A percentile compares a stretch with the other conserved stretches of the same genome.
Conservation (phyloP, 2,797 vertebrate species). For the Tarsius wallacei region DNA sequence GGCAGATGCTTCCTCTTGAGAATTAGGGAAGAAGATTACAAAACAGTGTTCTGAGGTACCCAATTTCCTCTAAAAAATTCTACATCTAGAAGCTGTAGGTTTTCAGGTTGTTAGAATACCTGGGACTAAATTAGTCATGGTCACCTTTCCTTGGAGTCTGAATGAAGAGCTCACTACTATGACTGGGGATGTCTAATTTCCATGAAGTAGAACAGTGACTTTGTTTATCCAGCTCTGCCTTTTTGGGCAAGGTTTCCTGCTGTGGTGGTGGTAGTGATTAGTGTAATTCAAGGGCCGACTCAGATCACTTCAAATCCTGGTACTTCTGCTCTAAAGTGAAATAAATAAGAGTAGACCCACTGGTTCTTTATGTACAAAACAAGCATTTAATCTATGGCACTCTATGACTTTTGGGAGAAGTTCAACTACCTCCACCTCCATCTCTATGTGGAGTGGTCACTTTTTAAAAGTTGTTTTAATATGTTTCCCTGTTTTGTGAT, state of each 20-base stretch:
- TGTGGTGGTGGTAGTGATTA: rapidly evolving
- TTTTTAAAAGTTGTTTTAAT: not conserved
- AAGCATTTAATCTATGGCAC: not conserved
- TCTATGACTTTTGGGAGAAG: not conserved
- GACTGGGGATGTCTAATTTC: not conserved
- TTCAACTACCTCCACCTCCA: not conserved
- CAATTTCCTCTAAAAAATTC: not conserved
- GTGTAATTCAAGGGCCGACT: not conserved
- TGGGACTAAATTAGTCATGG: not conserved
- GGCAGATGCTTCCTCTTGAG: not conserved
- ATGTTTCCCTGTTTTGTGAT: not conserved
- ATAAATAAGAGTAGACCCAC: not conserved
- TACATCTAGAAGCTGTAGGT: not conserved
- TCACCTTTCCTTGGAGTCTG: not conserved
- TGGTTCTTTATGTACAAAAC: not conserved
- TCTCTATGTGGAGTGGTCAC: not conserved
- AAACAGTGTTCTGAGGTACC: not conserved
- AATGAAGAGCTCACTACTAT: not conserved
- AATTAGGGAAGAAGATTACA: not conserved
- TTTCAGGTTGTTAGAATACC: not conserved
- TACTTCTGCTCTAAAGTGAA: not conserved
- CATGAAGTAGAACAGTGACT: not conserved
- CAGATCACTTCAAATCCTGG: not conserved
- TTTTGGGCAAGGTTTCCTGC: not conserved
- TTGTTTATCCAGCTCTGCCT: rapidly evolving